phyloP scores from a whole-genome alignment of 1,140 invertebrate species.

The Teleopsis dalmanni region DNA sequence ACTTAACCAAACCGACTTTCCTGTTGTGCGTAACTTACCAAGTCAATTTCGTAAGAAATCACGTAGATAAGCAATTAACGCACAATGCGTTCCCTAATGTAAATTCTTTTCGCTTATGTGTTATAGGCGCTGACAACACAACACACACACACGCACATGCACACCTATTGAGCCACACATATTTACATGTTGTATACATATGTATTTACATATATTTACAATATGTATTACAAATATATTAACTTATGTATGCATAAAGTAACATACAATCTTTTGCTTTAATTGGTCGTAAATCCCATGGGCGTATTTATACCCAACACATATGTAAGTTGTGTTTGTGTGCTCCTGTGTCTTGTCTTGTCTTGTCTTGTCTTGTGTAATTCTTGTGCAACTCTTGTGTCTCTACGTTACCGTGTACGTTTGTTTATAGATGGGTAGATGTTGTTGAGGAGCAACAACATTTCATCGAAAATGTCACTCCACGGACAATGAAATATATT shows the following conservation, averaged over 20 bases:
- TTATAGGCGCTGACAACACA: slow-evolving; percentile 3
- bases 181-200: not conserved
- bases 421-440: no score
- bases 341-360: no score
- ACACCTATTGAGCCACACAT: not conserved
- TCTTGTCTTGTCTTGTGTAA: no score
- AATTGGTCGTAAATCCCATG: slow-evolving; percentile 18
- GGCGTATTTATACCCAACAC: slow-evolving; percentile 7
- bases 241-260: not conserved
- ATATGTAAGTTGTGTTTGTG: no score
- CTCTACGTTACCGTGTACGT: no score
- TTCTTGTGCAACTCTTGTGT: no score
- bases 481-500: no score
- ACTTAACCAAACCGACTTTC: no score
- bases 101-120: no score
- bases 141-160: not conserved
- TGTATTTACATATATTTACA: not conserved
- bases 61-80: slow-evolving; percentile 45
- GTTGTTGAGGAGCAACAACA: no score
- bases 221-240: not conserved
- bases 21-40: slow-evolving; percentile 30
- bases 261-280: slow-evolving; percentile 13
- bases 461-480: no score
- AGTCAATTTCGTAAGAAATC: slow-evolving; percentile 44
- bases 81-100: no score